A percentile compares a stretch with the other conserved stretches of the same genome.
Conservation (phyloP, 2,888 invertebrate species). For the Endotricha flammealis region DNA sequence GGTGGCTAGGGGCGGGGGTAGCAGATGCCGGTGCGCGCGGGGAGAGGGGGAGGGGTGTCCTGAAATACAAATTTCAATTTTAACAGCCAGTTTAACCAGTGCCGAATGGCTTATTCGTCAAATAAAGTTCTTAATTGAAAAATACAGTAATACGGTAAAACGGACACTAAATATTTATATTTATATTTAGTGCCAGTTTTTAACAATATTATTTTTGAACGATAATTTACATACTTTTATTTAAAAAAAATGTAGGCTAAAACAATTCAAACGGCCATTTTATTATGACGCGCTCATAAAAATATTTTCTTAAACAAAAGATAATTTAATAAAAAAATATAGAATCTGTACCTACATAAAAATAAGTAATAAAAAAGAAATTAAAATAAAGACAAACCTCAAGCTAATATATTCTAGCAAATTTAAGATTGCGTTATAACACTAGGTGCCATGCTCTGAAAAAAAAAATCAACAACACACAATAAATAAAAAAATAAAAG, state of each 20-base stretch:
- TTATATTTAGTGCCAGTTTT: too few species aligned
- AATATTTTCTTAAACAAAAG: constrained; percentile 5
- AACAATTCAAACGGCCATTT: too few species aligned
- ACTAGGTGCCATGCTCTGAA: constrained; percentile 66
- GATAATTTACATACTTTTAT: too few species aligned
- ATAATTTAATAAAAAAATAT: constrained; percentile 12
- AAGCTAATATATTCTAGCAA: constrained; percentile 34
- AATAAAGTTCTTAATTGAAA: too few species aligned
- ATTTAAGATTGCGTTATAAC: constrained; percentile 54
- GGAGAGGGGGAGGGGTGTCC: constrained; percentile 69
- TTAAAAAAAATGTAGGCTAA: too few species aligned
- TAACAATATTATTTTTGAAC: too few species aligned
- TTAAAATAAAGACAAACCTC: constrained; percentile 49
- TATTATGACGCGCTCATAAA: too few species aligned
- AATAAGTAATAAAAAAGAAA: constrained; percentile 21
- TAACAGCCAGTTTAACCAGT: too few species aligned
- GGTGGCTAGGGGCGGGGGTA: constrained; percentile 66
- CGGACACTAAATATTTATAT: too few species aligned
- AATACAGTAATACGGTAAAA: too few species aligned
- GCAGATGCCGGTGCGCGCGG: constrained; percentile 70
- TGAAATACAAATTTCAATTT: constrained; percentile 26
- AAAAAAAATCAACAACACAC: constrained; percentile 34
- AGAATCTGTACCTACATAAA: too few species aligned
- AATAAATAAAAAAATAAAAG: constrained; percentile 19
- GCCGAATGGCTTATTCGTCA: too few species aligned